These are phyloP conservation scores for Cyrtorhinus lividipennis DNA, from an alignment of 1,140 invertebrate genomes.

Conservation along the genomic window DNA sequence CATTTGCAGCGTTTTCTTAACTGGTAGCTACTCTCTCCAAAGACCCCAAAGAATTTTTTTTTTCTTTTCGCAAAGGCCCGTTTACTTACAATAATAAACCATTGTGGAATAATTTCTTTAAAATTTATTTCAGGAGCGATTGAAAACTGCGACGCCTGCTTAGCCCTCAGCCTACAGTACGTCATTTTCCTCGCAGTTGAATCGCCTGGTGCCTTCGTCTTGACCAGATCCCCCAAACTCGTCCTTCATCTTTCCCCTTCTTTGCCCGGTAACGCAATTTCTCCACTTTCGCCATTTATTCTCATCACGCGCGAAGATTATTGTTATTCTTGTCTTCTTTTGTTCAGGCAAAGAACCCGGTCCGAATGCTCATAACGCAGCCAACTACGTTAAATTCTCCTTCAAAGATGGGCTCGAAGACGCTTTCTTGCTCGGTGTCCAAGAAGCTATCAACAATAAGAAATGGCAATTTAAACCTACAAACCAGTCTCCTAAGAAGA, in stretches of 20 bases:
- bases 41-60: too few relatives aligned
- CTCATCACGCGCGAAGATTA: too few relatives aligned
- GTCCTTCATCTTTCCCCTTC: slow-evolving; percentile 60
- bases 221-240: slow-evolving; percentile 65
- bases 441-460: slow-evolving; percentile 42
- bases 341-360: slow-evolving; percentile 49
- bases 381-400: slow-evolving; percentile 69
- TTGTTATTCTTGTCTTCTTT: not conserved
- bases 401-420: slow-evolving; percentile 70
- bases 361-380: slow-evolving; percentile 51
- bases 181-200: slow-evolving; percentile 67
- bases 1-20: too few relatives aligned
- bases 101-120: too few relatives aligned
- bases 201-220: slow-evolving; percentile 50
- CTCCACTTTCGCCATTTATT: too few relatives aligned
- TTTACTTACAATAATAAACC: too few relatives aligned
- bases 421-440: slow-evolving; percentile 48
- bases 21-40: too few relatives aligned
- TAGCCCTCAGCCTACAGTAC: slow-evolving; percentile 52
- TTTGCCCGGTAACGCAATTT: slow-evolving; percentile 33
- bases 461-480: slow-evolving; percentile 41
- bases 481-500: not conserved
- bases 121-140: too few relatives aligned
- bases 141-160: slow-evolving; percentile 40
- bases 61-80: too few relatives aligned